These are phyloP conservation scores for Eptatretus atami DNA, from an alignment of 2,797 vertebrate genomes.

Conservation along the genomic window DNA sequence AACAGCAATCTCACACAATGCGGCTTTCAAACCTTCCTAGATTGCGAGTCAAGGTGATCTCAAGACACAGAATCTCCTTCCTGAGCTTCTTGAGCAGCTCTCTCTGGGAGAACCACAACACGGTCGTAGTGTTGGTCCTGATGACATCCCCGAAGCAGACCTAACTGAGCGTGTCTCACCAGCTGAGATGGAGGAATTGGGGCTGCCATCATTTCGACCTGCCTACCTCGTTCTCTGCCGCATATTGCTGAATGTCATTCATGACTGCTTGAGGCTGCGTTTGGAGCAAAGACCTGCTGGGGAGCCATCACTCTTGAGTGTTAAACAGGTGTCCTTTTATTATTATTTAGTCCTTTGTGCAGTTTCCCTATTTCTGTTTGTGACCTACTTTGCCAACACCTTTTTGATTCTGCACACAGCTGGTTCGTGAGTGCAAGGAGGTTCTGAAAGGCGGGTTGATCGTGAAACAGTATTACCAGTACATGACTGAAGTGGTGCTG, in stretches of 20 bases:
- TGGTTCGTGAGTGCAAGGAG: constrained; percentile 90
- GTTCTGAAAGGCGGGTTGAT: constrained; percentile 79
- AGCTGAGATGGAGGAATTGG: constrained; percentile 57
- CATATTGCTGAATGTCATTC: constrained; percentile 83
- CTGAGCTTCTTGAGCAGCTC: constrained; percentile 30
- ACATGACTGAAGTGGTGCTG: constrained; percentile 54
- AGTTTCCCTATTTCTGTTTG: background rate
- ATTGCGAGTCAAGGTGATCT: too few species aligned
- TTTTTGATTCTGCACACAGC: constrained; percentile 19
- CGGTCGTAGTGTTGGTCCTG: background rate
- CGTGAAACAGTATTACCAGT: constrained; percentile 99
- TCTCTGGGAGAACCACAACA: constrained; percentile 10
- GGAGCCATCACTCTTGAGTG: constrained; percentile 76
- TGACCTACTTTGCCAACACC: background rate
- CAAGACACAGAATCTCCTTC: constrained; percentile 32
- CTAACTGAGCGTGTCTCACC: background rate
- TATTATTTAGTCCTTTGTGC: background rate
- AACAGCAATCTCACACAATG: too few species aligned
- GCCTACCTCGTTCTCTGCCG: constrained; percentile 81
- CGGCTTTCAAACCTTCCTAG: too few species aligned
- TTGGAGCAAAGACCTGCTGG: constrained; percentile 82
- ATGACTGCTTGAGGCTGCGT: constrained; percentile 84
- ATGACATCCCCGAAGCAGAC: background rate
- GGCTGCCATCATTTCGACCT: constrained; percentile 69
- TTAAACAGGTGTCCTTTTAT: constrained; percentile 44